A percentile compares a stretch with the other conserved stretches of the same genome.
phyloP scores from a whole-genome alignment of 2,888 invertebrate genomes.

The Chirona hameri region DNA sequence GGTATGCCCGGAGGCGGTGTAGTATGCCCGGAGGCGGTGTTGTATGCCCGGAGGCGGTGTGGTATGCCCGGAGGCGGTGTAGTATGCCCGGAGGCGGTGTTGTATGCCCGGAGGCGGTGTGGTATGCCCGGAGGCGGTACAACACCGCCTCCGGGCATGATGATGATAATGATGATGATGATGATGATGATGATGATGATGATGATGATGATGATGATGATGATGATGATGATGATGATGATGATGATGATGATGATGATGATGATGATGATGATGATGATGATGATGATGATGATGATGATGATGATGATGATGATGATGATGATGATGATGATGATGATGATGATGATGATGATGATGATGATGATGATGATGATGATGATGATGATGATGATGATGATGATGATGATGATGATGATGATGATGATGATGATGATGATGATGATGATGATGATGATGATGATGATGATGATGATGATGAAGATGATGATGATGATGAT shows the following conservation, averaged over 20 bases:
- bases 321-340: constrained; percentile 11
- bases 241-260: constrained; percentile 22
- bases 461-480: constrained; percentile 11
- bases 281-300: constrained; percentile 22
- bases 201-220: constrained; percentile 22
- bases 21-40: no score
- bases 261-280: constrained; percentile 22
- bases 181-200: constrained; percentile 22
- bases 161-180: constrained; percentile 22
- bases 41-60: no score
- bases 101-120: no score
- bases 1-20: no score
- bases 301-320: constrained; percentile 22
- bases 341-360: background rate
- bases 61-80: no score
- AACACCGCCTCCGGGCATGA: no score
- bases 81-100: no score
- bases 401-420: constrained; percentile 1
- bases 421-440: constrained; percentile 7
- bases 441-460: background rate
- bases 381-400: constrained; percentile 2
- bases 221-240: constrained; percentile 22
- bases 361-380: constrained; percentile 6
- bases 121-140: no score
- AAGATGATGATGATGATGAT: no score